A percentile compares a stretch with the other conserved stretches of the same genome.
These are phyloP conservation scores for Nomada fucata DNA, from an alignment of 2,888 invertebrate genomes.

Conservation along the genomic window DNA sequence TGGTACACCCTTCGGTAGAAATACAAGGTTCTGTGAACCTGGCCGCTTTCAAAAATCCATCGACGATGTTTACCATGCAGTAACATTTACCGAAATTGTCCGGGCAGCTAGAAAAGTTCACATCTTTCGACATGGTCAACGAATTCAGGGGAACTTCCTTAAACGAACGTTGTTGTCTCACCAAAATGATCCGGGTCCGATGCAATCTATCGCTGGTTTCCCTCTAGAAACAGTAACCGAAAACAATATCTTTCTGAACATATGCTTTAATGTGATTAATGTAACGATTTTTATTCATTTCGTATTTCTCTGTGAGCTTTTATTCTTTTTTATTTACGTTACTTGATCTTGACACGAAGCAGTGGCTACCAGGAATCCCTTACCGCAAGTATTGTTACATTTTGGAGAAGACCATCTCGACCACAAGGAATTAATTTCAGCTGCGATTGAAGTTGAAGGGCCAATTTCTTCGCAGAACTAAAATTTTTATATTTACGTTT, in stretches of 20 bases:
- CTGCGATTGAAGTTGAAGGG: slow-evolving; percentile 75
- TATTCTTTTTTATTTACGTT: slow-evolving; percentile 76
- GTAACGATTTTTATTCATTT: not conserved
- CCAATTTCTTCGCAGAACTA: slow-evolving; percentile 83
- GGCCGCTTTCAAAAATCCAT: slow-evolving; percentile 59
- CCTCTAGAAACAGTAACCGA: slow-evolving; percentile 73
- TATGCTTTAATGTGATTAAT: not conserved
- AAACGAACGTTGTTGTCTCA: slow-evolving; percentile 62
- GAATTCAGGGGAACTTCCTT: slow-evolving; percentile 16
- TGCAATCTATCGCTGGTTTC: slow-evolving; percentile 80
- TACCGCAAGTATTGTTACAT: slow-evolving; percentile 73
- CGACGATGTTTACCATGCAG: slow-evolving; percentile 68
- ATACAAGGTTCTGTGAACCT: slow-evolving; percentile 67
- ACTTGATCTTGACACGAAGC: slow-evolving; percentile 82
- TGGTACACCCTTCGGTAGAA: slow-evolving; percentile 51
- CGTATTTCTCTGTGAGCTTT: not conserved
- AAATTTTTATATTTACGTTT: not conserved
- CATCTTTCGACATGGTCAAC: slow-evolving; percentile 36
- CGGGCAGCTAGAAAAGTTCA: slow-evolving; percentile 76
- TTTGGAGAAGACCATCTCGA: slow-evolving; percentile 80
- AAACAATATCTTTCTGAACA: no score
- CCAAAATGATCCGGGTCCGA: slow-evolving; percentile 84
- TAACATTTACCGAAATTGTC: slow-evolving; percentile 72
- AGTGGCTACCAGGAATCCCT: slow-evolving; percentile 73
- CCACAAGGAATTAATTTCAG: slow-evolving; percentile 80